A percentile compares a stretch with the other conserved stretches of the same genome.
These are phyloP conservation scores for Macroteleia sp. DNA, from an alignment of 2,888 invertebrate species.

Conservation along the genomic window DNA sequence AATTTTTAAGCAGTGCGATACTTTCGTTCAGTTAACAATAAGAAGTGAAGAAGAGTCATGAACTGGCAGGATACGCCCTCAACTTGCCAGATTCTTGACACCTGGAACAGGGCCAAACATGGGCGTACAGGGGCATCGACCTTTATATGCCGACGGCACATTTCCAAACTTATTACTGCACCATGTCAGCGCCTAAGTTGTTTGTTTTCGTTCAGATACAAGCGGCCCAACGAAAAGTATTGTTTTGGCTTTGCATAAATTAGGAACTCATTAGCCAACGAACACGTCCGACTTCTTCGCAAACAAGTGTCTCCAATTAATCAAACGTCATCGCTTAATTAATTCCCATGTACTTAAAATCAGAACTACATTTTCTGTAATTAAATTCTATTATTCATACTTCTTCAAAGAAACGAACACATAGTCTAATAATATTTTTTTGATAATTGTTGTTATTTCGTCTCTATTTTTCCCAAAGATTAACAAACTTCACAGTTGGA, in stretches of 20 bases:
- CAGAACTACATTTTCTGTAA: no score
- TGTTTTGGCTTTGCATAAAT: constrained; percentile 53
- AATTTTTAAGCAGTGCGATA: constrained; percentile 48
- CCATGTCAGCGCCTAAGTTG: constrained; percentile 78
- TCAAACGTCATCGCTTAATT: constrained; percentile 38
- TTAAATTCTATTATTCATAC: no score
- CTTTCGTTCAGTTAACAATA: constrained; percentile 66
- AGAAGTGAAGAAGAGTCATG: constrained; percentile 67
- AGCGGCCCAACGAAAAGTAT: constrained; percentile 29
- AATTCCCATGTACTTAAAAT: no score
- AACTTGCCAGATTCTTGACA: constrained; percentile 77
- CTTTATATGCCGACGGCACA: constrained; percentile 79
- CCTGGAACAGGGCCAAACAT: constrained; percentile 80
- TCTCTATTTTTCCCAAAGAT: no score
- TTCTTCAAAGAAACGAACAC: no score
- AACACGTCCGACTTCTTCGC: constrained; percentile 11
- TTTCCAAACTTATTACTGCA: constrained; percentile 80
- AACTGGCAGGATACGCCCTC: constrained; percentile 72
- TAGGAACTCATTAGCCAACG: constrained; percentile 32
- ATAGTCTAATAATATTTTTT: no score
- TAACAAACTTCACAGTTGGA: no score
- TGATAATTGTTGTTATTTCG: no score
- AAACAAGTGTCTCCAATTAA: constrained; percentile 49
- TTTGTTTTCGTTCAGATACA: constrained; percentile 76
- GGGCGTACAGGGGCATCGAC: constrained; percentile 74